phyloP scores from a whole-genome alignment of 2,888 invertebrate species.

The Limnephilus marmoratus region DNA sequence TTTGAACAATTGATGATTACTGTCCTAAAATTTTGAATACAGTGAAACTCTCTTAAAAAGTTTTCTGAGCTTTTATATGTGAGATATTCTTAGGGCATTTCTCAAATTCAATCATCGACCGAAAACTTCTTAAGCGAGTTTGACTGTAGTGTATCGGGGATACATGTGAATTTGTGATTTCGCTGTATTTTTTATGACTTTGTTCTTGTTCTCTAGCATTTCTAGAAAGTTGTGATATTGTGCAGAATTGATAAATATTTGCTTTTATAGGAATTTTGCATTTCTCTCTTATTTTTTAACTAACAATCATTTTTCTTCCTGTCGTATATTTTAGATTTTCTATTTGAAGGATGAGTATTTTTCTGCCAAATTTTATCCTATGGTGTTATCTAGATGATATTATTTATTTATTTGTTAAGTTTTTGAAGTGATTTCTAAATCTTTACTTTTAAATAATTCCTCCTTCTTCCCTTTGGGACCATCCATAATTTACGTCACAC shows the following conservation, averaged over 20 bases:
- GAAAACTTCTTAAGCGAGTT: too few relatives aligned
- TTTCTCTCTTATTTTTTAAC: not conserved
- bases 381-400: not conserved
- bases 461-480: not conserved
- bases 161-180: not conserved
- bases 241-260: not conserved
- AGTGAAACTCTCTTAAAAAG: too few relatives aligned
- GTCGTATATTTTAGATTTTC: not conserved
- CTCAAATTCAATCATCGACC: too few relatives aligned
- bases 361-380: not conserved
- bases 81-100: too few relatives aligned
- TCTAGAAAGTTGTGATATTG: not conserved
- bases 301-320: not conserved
- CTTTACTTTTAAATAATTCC: constrained; percentile 11
- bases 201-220: not conserved
- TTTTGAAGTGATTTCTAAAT: not conserved
- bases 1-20: not conserved
- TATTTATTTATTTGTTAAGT: constrained; percentile 7
- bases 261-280: not conserved
- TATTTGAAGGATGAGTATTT: not conserved
- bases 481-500: too few relatives aligned
- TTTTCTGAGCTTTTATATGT: too few relatives aligned
- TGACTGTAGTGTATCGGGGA: not conserved
- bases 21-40: not conserved
- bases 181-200: not conserved